Conservation (phyloP, 2,113 vertebrate genomes). For the Caracal caracal region DNA sequence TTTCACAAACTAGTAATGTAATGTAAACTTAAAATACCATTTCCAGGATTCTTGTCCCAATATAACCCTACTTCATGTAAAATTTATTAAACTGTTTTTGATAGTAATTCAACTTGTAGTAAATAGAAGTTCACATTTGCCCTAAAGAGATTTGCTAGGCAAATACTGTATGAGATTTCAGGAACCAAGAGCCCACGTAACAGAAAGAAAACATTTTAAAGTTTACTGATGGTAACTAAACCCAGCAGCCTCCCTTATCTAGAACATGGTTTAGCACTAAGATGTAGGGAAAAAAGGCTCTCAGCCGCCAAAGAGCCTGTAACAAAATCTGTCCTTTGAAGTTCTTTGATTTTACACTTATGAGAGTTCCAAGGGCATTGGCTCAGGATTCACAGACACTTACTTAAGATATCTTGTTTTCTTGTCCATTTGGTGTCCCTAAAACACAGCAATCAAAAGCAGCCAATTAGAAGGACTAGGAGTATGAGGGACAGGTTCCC, state of each 20-base stretch:
- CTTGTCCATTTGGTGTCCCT: neutral
- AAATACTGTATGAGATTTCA: conserved; percentile 6
- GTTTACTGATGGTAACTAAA: conserved; percentile 44
- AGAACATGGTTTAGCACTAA: conserved; percentile 54
- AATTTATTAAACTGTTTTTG: neutral
- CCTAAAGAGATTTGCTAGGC: conserved; percentile 47
- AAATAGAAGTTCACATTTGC: neutral
- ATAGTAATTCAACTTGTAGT: neutral
- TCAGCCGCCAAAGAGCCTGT: conserved; percentile 16
- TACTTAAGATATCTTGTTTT: neutral
- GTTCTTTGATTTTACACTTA: conserved; percentile 50
- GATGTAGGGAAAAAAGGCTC: neutral
- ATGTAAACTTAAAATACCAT: neutral
- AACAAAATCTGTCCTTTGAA: conserved; percentile 49
- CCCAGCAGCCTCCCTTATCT: conserved; percentile 32
- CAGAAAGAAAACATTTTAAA: conserved; percentile 40
- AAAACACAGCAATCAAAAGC: neutral
- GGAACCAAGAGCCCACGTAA: conserved; percentile 8
- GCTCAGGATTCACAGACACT: neutral
- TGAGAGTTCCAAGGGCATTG: neutral
- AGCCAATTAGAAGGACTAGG: neutral
- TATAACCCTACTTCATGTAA: neutral
- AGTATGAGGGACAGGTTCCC: neutral
- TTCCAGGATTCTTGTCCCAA: conserved; percentile 30
- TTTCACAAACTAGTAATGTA: neutral